Base-by-base conservation (phyloP, 2,113 vertebrate species). In the Leptobrachium ailaonicum region DNA sequence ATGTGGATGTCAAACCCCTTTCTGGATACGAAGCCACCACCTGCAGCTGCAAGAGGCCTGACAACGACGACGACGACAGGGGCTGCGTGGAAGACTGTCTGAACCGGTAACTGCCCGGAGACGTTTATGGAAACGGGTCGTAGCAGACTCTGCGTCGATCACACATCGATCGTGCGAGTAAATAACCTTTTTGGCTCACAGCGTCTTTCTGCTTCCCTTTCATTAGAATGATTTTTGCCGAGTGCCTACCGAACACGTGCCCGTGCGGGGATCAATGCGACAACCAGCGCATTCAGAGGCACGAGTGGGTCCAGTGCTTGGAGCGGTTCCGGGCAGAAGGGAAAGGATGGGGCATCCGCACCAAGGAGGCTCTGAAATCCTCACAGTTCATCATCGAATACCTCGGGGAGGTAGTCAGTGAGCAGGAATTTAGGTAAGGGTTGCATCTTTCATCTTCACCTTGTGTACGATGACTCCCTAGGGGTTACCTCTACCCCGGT, bases 311-410 rank as follows among this genome's bases (percentile, higher is more conserved):
- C 32, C 98, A 99, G 85, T 99, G 97, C 85, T 90, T 99, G 82
- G 98, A 99, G 80, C 91, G 97, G 40, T 99, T 99, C 88, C 92
- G 98, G 12, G 95, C 98, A 0, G 97, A 98, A 68, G 98, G 97
- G 68, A 99, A 99, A 44, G 98, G 98, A 9, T 99, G 98, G 98
- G 98, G 98, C 8, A 99, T 99, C 84, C 96, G 98, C 69, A 99
- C 96, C 85, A 99, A 99, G 80, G 95, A 99, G 44, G 69, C 95
- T 13, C 93, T 99, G 2, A 95, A 94, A 76, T 88, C 96, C 2
- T 96, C 97, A 1, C 98, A 98, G 87, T 99, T 99, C 83, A 99
- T 99, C 94, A 99, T 99, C 7, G 98, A 99, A 83, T 99, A 99
- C 80, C 89, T 99, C 85, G 98, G 98, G 66, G 98, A 99, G 85